Conservation (phyloP, 2,888 invertebrate genomes). For the Eupithecia abbreviata region DNA sequence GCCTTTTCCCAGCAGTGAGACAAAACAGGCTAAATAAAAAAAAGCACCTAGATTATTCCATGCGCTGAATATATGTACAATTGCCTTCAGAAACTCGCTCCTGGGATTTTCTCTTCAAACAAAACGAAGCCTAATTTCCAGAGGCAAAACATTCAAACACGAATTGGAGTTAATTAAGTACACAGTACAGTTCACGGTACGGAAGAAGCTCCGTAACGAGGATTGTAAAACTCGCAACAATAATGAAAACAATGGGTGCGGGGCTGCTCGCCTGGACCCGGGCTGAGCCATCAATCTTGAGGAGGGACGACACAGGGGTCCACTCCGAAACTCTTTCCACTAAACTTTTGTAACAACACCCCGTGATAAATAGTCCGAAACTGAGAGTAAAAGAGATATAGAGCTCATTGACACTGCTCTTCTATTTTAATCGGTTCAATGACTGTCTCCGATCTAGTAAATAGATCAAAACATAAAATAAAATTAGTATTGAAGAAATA, state of each 20-base stretch:
- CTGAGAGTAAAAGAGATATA: conserved; percentile 25
- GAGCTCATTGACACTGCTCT: neutral
- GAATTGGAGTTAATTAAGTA: conserved; percentile 51
- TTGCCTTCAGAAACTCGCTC: conserved; percentile 15
- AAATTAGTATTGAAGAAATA: neutral
- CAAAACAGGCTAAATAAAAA: neutral
- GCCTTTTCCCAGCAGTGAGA: too few species aligned
- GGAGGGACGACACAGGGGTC: conserved; percentile 73
- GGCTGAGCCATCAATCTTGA: conserved; percentile 73
- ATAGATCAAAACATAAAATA: neutral
- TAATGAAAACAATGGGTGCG: conserved; percentile 64
- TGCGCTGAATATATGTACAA: neutral
- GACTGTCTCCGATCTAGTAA: neutral
- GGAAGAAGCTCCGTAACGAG: conserved; percentile 57
- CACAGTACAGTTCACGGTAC: conserved; percentile 43
- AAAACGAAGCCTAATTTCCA: conserved; percentile 32
- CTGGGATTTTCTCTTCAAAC: conserved; percentile 18
- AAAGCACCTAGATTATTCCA: neutral
- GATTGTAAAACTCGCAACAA: conserved; percentile 60
- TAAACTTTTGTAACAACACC: conserved; percentile 72
- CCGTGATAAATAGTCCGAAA: conserved; percentile 69
- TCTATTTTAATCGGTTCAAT: neutral
- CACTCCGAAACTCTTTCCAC: conserved; percentile 73
- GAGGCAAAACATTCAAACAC: conserved; percentile 37
- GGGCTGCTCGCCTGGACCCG: conserved; percentile 48